phyloP scores from a whole-genome alignment of 2,888 invertebrate species.

The Drosophila pseudotalamancana region DNA sequence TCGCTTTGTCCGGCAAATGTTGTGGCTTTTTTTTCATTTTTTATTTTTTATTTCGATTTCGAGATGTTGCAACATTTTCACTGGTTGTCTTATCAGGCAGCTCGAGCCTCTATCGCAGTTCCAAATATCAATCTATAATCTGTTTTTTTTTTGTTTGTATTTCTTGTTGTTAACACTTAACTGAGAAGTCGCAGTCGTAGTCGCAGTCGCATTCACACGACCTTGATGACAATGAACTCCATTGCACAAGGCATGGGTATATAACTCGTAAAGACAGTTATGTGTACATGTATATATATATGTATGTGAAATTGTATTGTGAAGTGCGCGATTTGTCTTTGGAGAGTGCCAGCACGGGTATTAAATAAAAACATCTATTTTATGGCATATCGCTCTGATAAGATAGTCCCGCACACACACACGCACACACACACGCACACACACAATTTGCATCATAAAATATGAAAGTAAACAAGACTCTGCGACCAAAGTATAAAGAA shows the following conservation, averaged over 20 bases:
- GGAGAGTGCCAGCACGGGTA: conserved; percentile 12
- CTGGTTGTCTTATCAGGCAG: conserved; percentile 38
- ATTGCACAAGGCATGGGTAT: conserved; percentile 6
- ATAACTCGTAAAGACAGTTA: neutral
- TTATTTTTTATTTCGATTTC: conserved; percentile 1
- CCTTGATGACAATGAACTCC: conserved; percentile 72
- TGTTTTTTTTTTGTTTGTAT: neutral
- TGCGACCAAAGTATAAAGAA: conserved; percentile 11
- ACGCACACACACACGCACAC: neutral
- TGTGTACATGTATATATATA: neutral
- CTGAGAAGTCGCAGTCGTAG: conserved; percentile 15
- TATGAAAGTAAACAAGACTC: conserved; percentile 28
- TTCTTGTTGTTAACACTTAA: conserved; percentile 32
- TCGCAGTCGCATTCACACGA: conserved; percentile 33
- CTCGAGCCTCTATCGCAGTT: conserved; percentile 12
- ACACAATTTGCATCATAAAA: conserved; percentile 58
- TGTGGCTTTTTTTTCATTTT: too few relatives aligned
- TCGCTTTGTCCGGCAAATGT: conserved; percentile 13
- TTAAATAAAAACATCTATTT: conserved; percentile 53
- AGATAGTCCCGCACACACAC: conserved; percentile 36
- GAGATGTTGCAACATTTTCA: neutral
- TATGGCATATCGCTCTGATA: conserved; percentile 51
- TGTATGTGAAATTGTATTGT: conserved; percentile 16
- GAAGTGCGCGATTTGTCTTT: conserved; percentile 36
- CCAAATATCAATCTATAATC: conserved; percentile 47